Evolutionary conservation across 2,888 invertebrate genomes (phyloP), one percentile per base, ranked within the genome.

Genomic region (Caenorhabditis panamensis): DNA sequence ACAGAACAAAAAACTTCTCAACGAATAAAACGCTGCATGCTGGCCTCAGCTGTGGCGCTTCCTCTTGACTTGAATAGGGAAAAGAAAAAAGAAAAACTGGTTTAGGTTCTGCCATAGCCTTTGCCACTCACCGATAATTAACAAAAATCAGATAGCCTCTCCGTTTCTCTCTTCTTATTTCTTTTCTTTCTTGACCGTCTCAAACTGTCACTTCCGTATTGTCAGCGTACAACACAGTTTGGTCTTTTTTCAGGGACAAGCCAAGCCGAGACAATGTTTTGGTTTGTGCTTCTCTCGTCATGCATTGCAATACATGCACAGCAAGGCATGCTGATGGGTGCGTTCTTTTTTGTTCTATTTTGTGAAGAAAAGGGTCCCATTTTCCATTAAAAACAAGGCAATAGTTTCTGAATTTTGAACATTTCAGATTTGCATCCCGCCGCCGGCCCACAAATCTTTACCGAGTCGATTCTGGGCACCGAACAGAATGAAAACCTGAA

Each of bases 401-500:
- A n/a, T n/a, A n/a, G n/a, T n/a, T n/a, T n/a, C n/a, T n/a, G n/a
- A n/a, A n/a, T n/a, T n/a, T n/a, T n/a, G n/a, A n/a, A n/a, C n/a
- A 18, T 53, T 66, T 51, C 62, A 79, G 84, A 83, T 51, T 51
- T 83, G n/a, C 85, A 85, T 37, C 85, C 85, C 0, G 85, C 85
- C 3, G 85, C 85, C 1, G 82, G 71, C 1, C 85, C 85, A n/a
- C 82, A 85, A 31, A 44, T 83, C n/a, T 76, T 80, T 24, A 72
- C 78, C 5, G 77, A 82, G 20, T 47, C 62, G 0, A 44, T 69
- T 22, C 11, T 73, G 22, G 58, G 67, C 16, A 54, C 24, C 8
- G 18, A 13, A 0, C 31, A 71, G 6, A 37, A 22, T 9, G 47
- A 73, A 6, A 26, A 51, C 8, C 18, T 78, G 9, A 59, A 64